Evolutionary conservation across 2,888 invertebrate genomes (phyloP).

Genomic region (Amaurobius ferox): DNA sequence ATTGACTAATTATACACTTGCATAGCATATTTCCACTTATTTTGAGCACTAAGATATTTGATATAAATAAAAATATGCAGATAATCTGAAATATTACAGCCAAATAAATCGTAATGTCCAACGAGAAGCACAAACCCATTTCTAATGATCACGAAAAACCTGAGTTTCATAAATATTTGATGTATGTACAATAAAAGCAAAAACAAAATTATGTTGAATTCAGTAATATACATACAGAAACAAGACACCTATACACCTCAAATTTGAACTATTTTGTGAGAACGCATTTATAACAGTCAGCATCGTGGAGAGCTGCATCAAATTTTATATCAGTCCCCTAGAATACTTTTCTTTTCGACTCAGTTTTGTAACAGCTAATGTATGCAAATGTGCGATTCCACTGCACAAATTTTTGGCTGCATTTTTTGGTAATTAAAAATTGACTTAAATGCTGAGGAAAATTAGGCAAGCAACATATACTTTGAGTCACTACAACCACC

Average conservation of each 20-base stretch:
- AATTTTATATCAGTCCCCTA: too few relatives aligned
- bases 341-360: neutral
- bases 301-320: too few relatives aligned
- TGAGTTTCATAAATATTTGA: conserved; percentile 61
- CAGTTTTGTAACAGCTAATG: neutral
- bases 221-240: conserved; percentile 39
- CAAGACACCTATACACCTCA: conserved; percentile 43
- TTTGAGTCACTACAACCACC: conserved; percentile 32
- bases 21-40: conserved; percentile 5
- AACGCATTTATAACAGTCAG: conserved; percentile 3
- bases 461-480: conserved; percentile 40
- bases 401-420: conserved; percentile 10
- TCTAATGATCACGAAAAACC: conserved; percentile 35
- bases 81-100: neutral
- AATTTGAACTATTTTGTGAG: conserved; percentile 11
- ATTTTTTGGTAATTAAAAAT: conserved; percentile 28
- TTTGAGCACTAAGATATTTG: conserved; percentile 2
- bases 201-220: conserved; percentile 24
- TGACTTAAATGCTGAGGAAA: conserved; percentile 20
- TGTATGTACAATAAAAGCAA: neutral
- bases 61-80: neutral
- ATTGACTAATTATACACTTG: neutral
- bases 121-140: neutral
- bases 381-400: neutral
- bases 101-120: neutral